Percentiles rank a stretch among this genome's conserved stretches.
Evolutionary conservation across 92 coral and sea anemone genomes (phyloP).

Genomic region (Heteractis magnifica): DNA sequence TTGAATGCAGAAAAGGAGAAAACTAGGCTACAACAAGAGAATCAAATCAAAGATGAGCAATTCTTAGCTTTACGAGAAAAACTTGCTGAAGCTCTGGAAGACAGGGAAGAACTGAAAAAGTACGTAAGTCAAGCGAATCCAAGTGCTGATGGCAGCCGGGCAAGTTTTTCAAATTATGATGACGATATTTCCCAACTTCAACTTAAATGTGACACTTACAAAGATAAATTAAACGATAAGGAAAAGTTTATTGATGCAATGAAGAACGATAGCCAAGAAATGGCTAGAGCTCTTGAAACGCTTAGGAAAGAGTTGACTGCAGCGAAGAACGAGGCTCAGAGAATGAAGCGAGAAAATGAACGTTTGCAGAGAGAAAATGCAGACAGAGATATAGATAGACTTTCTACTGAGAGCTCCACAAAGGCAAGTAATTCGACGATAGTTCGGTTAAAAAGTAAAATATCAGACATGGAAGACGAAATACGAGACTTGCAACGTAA

Average conservation of each 20-base stretch:
- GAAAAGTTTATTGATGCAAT: conserved; percentile 59
- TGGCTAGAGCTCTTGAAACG: conserved; percentile 52
- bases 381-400: conserved; percentile 71
- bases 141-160: conserved; percentile 42
- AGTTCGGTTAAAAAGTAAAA: conserved; percentile 45
- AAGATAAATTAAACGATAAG: conserved; percentile 69
- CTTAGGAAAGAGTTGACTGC: conserved; percentile 62
- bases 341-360: conserved; percentile 75
- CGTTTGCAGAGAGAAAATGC: conserved; percentile 76
- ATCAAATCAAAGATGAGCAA: conserved; percentile 70
- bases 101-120: conserved; percentile 48
- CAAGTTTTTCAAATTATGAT: conserved; percentile 46
- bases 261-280: conserved; percentile 50
- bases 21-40: conserved; percentile 60
- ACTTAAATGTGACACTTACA: conserved; percentile 62
- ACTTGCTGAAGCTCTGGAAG: conserved; percentile 52
- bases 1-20: conserved; percentile 71
- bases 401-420: conserved; percentile 59
- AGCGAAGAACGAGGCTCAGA: conserved; percentile 65
- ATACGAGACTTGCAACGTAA: conserved; percentile 49
- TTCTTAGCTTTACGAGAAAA: conserved; percentile 52
- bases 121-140: conserved; percentile 47
- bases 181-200: conserved; percentile 64
- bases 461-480: conserved; percentile 51
- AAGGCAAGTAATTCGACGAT: conserved; percentile 55